Conservation (phyloP, 2,113 vertebrate genomes). For the Noturus placidus region DNA sequence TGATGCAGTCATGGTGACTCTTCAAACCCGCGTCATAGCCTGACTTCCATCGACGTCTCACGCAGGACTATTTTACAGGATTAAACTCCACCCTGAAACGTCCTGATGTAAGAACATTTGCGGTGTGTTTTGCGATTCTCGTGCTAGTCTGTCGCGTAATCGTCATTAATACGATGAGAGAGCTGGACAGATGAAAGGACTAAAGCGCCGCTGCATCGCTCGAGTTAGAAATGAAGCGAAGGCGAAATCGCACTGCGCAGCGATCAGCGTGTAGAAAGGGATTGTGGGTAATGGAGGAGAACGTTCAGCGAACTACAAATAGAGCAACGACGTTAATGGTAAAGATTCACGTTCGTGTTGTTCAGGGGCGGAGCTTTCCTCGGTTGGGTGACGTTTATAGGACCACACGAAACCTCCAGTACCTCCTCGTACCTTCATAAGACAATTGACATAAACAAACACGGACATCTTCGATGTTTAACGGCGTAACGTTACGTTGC, state of each 20-base stretch:
- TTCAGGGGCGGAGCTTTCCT: background rate
- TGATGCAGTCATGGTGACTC: conserved; percentile 29
- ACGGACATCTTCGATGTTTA: background rate
- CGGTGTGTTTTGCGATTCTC: background rate
- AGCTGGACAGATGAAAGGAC: background rate
- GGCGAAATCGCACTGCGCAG: too few species aligned
- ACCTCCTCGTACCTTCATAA: background rate
- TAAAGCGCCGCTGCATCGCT: background rate
- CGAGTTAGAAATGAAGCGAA: too few species aligned
- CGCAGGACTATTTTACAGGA: background rate
- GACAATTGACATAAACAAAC: background rate
- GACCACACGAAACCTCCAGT: background rate
- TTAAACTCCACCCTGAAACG: too few species aligned
- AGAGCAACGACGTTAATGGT: background rate
- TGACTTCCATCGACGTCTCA: background rate
- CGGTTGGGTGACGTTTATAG: background rate
- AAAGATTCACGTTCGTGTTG: background rate
- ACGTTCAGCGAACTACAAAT: background rate
- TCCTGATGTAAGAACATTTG: too few species aligned
- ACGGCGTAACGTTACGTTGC: background rate
- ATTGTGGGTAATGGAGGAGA: background rate
- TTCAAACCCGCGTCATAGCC: background rate
- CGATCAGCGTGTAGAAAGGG: background rate
- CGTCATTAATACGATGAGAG: background rate
- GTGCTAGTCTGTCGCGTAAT: too few species aligned